Conservation (phyloP, 1,140 invertebrate species). For the Carposina sasakii region DNA sequence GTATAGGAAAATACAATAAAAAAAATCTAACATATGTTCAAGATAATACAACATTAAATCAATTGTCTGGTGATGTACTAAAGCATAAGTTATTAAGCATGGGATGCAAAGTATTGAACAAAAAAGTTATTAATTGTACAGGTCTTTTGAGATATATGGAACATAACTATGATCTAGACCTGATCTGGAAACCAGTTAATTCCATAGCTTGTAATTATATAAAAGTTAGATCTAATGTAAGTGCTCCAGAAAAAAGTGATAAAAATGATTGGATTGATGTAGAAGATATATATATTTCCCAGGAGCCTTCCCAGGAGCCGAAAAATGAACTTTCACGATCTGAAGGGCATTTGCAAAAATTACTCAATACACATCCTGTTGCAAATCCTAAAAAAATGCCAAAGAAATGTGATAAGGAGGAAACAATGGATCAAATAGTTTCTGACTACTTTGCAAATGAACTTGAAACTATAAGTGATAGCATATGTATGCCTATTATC, state of each 20-base stretch:
- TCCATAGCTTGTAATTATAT: too few relatives aligned
- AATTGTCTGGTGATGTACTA: too few relatives aligned
- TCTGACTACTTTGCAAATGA: not conserved
- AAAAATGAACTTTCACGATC: too few relatives aligned
- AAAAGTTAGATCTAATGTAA: too few relatives aligned
- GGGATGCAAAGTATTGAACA: conserved; percentile 47
- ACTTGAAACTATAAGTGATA: not conserved
- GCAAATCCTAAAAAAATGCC: conserved; percentile 56
- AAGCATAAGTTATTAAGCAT: conserved; percentile 57
- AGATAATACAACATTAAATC: too few relatives aligned
- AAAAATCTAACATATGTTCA: too few relatives aligned
- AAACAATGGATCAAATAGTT: conserved; percentile 4
- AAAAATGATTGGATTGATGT: too few relatives aligned
- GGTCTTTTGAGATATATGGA: conserved; percentile 51
- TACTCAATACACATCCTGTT: conserved; percentile 53
- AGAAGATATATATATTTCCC: too few relatives aligned
- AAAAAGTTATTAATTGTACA: conserved; percentile 39
- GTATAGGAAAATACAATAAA: too few relatives aligned
- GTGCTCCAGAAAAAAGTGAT: too few relatives aligned
- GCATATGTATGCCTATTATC: conserved; percentile 37
- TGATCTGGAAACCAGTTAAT: conserved; percentile 36
- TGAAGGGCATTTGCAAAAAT: too few relatives aligned
- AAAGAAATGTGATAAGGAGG: conserved; percentile 27
- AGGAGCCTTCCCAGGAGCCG: too few relatives aligned
- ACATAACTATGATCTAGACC: conserved; percentile 45